Percentiles rank a stretch among this genome's conserved stretches.
phyloP scores from a whole-genome alignment of 2,113 vertebrate species.

The Eurypyga helias region DNA sequence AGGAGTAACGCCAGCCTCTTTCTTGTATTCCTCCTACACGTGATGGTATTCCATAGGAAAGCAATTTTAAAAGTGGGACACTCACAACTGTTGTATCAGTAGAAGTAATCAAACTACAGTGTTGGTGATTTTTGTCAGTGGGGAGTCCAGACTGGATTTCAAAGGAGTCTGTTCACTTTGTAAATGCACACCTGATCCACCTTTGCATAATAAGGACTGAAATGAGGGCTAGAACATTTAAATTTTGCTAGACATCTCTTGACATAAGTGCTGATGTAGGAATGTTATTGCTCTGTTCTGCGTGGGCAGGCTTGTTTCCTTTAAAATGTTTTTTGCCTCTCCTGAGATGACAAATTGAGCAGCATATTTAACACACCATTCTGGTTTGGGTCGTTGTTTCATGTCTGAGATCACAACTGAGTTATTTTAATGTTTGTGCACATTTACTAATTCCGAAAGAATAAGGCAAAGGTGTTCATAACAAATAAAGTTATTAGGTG shows the following conservation, averaged over 20 bases:
- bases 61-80: not conserved
- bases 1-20: not conserved
- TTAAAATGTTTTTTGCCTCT: not conserved
- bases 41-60: not conserved
- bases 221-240: not conserved
- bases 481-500: not conserved
- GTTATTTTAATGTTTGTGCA: not conserved
- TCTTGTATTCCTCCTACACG: not conserved
- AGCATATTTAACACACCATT: not conserved
- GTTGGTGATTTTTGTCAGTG: not conserved
- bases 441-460: not conserved
- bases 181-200: not conserved
- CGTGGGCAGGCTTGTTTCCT: conserved; percentile 6
- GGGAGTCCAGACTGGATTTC: not conserved
- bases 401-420: not conserved
- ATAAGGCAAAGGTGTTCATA: not conserved
- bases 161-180: not conserved
- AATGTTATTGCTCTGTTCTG: not conserved
- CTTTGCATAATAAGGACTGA: not conserved
- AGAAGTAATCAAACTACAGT: not conserved
- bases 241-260: not conserved
- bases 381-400: not conserved
- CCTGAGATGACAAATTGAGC: not conserved
- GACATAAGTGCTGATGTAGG: not conserved
- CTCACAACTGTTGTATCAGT: not conserved